Percentiles rank a stretch among this genome's conserved stretches.
phyloP scores from a whole-genome alignment of 2,113 vertebrate species.

The Pristiophorus japonicus region DNA sequence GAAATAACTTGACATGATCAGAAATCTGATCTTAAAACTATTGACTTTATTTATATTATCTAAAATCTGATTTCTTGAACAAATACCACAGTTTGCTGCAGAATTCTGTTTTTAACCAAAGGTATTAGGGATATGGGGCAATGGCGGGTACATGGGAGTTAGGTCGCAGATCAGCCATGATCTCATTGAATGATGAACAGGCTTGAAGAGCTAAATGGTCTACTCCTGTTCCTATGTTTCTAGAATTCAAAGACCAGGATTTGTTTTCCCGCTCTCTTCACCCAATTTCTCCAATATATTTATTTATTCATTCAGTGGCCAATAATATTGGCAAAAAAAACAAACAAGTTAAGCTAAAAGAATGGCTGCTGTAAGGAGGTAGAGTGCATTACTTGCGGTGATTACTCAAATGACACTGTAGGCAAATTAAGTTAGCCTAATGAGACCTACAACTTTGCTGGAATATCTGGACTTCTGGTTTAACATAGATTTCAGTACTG shows the following conservation, averaged over 20 bases:
- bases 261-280: neutral
- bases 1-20: neutral
- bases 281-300: neutral
- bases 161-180: too few relatives aligned
- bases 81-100: neutral
- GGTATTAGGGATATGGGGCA: too few relatives aligned
- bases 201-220: too few relatives aligned
- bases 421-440: neutral
- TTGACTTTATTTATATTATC: neutral
- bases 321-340: neutral
- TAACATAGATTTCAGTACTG: neutral
- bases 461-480: neutral
- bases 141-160: too few relatives aligned
- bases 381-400: too few relatives aligned
- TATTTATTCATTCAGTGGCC: neutral
- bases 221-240: too few relatives aligned
- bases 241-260: too few relatives aligned
- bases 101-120: neutral
- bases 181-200: too few relatives aligned
- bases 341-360: neutral
- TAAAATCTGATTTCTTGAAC: slow-evolving; percentile 32
- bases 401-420: neutral
- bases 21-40: neutral
- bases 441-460: neutral
- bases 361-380: neutral